Conservation (phyloP, 2,113 vertebrate genomes). For the Pachyramphus minor region DNA sequence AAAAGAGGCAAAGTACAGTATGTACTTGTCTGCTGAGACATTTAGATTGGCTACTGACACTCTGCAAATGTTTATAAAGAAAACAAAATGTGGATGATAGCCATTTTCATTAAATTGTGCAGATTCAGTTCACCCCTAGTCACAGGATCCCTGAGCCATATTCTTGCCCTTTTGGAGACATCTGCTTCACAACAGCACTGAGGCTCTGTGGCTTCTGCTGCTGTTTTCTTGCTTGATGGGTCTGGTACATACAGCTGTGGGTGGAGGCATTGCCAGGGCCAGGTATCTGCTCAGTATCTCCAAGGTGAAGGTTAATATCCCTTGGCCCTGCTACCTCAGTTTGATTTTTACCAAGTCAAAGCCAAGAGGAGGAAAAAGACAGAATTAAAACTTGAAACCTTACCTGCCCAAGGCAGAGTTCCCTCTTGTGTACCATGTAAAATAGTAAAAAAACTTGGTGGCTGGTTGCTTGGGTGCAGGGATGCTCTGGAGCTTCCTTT, state of each 20-base stretch:
- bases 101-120: constrained; percentile 76
- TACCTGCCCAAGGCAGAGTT: neutral
- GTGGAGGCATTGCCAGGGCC: neutral
- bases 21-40: constrained; percentile 76
- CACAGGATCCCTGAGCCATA: constrained; percentile 67
- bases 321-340: neutral
- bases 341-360: neutral
- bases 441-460: neutral
- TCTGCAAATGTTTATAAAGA: constrained; percentile 79
- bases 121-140: constrained; percentile 69
- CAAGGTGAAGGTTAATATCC: neutral
- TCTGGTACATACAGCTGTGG: neutral
- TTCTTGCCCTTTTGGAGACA: constrained; percentile 61
- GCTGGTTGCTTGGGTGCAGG: neutral
- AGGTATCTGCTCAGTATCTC: neutral
- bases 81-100: constrained; percentile 79
- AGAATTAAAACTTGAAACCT: neutral
- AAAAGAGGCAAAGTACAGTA: constrained; percentile 59
- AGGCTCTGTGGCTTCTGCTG: constrained; percentile 44
- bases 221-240: constrained; percentile 35
- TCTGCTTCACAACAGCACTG: constrained; percentile 56
- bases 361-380: neutral
- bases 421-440: neutral
- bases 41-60: constrained; percentile 81
- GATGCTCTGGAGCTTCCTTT: neutral